Evolutionary conservation across 1,140 invertebrate genomes (phyloP).

Genomic region (Drosophila gunungcola): DNA sequence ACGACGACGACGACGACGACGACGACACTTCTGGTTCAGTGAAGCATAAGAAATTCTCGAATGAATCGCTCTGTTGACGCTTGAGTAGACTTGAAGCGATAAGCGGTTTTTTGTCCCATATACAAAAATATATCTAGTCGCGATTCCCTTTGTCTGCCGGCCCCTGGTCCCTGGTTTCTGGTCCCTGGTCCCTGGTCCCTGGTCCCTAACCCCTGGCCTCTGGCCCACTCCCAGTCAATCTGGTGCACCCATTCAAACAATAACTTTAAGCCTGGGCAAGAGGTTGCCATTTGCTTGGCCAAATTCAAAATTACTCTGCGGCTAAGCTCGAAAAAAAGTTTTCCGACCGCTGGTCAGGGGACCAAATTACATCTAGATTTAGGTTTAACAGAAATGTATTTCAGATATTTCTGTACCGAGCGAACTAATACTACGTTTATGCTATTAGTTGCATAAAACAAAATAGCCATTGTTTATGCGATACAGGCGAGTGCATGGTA

Average conservation of each 20-base stretch:
- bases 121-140: conserved; percentile 77
- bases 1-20: conserved; percentile 42
- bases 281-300: conserved; percentile 15
- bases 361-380: no score
- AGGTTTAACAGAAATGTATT: no score
- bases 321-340: background rate
- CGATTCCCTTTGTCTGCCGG: conserved; percentile 36
- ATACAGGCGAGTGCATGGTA: no score
- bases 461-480: no score
- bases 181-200: background rate
- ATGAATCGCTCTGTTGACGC: conserved; percentile 82
- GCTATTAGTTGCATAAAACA: no score
- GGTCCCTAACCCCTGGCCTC: background rate
- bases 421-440: no score
- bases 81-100: conserved; percentile 83
- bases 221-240: background rate
- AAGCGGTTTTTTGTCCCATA: conserved; percentile 78
- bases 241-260: conserved; percentile 28
- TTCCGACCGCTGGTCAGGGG: background rate
- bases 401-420: no score
- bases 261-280: conserved; percentile 28
- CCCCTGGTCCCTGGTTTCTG: background rate
- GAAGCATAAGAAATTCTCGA: conserved; percentile 83
- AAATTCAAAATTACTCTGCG: conserved; percentile 11
- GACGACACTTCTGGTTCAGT: conserved; percentile 80